phyloP scores from a whole-genome alignment of 2,888 invertebrate genomes.

The Graphium colonna region DNA sequence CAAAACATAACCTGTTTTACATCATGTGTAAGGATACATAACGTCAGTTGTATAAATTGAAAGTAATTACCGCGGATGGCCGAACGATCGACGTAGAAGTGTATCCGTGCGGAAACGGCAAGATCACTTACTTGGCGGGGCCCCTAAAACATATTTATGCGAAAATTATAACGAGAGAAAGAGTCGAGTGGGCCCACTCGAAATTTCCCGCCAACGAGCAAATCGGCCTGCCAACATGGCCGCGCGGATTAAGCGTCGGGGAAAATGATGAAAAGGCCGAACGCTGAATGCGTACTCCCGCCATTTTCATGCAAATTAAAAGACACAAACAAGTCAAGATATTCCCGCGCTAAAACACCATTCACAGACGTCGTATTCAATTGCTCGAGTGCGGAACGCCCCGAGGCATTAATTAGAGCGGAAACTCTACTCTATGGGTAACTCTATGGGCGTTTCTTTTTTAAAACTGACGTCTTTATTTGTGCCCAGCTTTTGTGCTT shows the following conservation, averaged over 20 bases:
- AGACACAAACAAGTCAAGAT: constrained; percentile 69
- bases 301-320: constrained; percentile 78
- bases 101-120: constrained; percentile 65
- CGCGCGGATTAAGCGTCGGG: constrained; percentile 49
- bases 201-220: constrained; percentile 54
- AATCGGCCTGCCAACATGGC: constrained; percentile 40
- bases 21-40: too few relatives aligned
- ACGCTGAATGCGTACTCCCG: constrained; percentile 62
- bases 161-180: constrained; percentile 68
- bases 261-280: constrained; percentile 52
- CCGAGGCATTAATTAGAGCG: constrained; percentile 79
- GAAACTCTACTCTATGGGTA: constrained; percentile 58
- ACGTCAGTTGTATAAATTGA: neutral
- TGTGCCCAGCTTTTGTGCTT: constrained; percentile 59
- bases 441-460: constrained; percentile 70
- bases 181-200: constrained; percentile 44
- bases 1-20: too few relatives aligned
- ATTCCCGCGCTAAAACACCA: constrained; percentile 70
- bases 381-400: constrained; percentile 72
- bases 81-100: constrained; percentile 50
- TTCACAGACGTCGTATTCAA: constrained; percentile 69
- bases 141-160: constrained; percentile 72
- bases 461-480: constrained; percentile 74
- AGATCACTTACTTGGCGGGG: constrained; percentile 45
- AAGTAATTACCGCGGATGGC: neutral